Evolutionary conservation across 2,113 vertebrate species (phyloP).

Genomic region (Abramis brama): DNA sequence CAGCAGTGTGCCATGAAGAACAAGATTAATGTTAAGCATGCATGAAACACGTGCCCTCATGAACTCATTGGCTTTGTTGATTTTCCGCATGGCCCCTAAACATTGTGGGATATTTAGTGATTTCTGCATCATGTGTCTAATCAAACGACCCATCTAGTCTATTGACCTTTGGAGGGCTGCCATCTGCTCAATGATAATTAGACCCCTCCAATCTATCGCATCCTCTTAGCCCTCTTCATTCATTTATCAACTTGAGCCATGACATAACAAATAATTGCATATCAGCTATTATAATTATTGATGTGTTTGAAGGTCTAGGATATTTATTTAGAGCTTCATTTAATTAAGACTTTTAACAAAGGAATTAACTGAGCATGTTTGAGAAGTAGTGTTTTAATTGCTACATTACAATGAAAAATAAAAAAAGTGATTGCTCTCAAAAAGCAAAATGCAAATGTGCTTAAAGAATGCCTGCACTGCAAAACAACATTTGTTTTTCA

Average conservation of each 20-base stretch:
- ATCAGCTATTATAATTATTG: neutral
- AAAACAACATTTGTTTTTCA: too few species aligned
- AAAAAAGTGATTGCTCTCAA: neutral
- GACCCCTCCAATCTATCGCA: slow-evolving; percentile 4
- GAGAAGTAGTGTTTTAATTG: neutral
- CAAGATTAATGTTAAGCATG: slow-evolving; percentile 8
- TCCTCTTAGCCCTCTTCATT: slow-evolving; percentile 11
- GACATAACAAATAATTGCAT: slow-evolving; percentile 7
- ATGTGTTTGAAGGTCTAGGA: neutral
- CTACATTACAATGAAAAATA: neutral
- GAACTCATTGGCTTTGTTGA: slow-evolving; percentile 34
- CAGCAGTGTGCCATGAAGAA: neutral
- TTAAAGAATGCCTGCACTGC: too few species aligned
- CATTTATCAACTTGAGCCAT: neutral
- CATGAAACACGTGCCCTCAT: neutral
- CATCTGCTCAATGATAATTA: slow-evolving; percentile 44
- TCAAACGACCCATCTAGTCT: neutral
- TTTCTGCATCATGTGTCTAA: slow-evolving; percentile 31
- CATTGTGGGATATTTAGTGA: slow-evolving; percentile 39
- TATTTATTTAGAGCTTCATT: neutral
- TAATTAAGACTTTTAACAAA: neutral
- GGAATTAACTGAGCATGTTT: neutral
- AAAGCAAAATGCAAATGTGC: too few species aligned
- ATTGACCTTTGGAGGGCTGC: slow-evolving; percentile 35
- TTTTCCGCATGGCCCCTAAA: neutral